Base-by-base conservation (phyloP, 2,888 invertebrate species). In the Chironomus tentans region DNA sequence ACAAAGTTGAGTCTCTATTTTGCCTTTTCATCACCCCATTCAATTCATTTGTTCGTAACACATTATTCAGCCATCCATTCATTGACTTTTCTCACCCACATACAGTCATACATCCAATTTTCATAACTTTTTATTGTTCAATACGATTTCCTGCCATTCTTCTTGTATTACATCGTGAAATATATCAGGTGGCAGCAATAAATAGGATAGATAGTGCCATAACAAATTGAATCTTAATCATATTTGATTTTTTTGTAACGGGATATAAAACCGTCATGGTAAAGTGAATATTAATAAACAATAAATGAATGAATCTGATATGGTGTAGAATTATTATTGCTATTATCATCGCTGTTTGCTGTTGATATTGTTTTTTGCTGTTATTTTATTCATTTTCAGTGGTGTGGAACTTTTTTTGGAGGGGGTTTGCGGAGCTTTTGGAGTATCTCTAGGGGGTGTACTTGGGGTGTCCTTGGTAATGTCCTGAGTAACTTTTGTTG, bases 281-380 rank as follows among this genome's bases (percentile, higher is more conserved):
- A 72, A 72, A 72, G 72, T 72, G 72, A 72, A 72, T 61, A 72
- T 72, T 72, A 72, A 72, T 72, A 72, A 38, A 72, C 72, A 72
- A 72, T 61, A 13, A 72, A 72, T 28, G 28, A 15, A 18, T 21
- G 61, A 62, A 61, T 72, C 56, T 72, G 62, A 72, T 72, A 72
- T 47, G 48, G 21, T n/a, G 15, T 56, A 15, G 65, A 21, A 65
- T 24, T 65, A 21, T 65, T 24, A 21, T 24, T 65, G 22, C 21
- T 24, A 15, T 56, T 15, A 13, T 22, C 71, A 21, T 38, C 10
- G 38, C 38, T 38, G 38, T 38, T 38, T 38, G 38, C n/a, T 71
- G 18, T 22, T 18, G 24, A 24, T 71, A 22, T 71, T 56, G 21
- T 56, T 10, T n/a, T n/a, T 10, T 38, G 38, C 38, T 38, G 38